phyloP scores from a whole-genome alignment of 2,113 vertebrate species.

The Vireo altiloquus region DNA sequence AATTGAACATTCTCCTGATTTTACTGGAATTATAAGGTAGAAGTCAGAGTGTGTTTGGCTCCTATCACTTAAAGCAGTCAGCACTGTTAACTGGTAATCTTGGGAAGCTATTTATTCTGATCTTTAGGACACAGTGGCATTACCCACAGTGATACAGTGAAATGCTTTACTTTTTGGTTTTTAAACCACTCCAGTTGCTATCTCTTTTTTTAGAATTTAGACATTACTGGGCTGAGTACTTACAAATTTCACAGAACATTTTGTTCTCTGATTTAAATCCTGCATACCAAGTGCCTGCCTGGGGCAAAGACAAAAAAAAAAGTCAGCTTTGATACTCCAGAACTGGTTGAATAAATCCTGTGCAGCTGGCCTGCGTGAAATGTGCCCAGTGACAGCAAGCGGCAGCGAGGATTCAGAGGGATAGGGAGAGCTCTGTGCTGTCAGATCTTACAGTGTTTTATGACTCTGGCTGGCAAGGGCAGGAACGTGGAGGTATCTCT shows the following conservation, averaged over 20 bases:
- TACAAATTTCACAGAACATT: conserved; percentile 29
- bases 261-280: conserved; percentile 46
- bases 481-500: not conserved
- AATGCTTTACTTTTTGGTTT: not conserved
- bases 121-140: not conserved
- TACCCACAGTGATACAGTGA: not conserved
- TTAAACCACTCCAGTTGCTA: not conserved
- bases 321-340: conserved; percentile 33
- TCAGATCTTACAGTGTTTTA: not conserved
- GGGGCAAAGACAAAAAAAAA: not conserved
- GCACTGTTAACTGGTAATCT: not conserved
- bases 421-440: conserved; percentile 16
- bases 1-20: not conserved
- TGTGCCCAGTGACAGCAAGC: conserved; percentile 14
- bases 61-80: not conserved
- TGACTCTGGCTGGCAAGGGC: not conserved
- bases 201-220: not conserved
- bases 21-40: not conserved
- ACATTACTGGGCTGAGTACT: not conserved
- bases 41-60: not conserved
- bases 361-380: conserved; percentile 56
- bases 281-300: conserved; percentile 15
- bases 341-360: conserved; percentile 36
- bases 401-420: not conserved
- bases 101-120: not conserved